Evolutionary conservation across 2,113 vertebrate genomes (phyloP).

Genomic region (Cairina moschata): DNA sequence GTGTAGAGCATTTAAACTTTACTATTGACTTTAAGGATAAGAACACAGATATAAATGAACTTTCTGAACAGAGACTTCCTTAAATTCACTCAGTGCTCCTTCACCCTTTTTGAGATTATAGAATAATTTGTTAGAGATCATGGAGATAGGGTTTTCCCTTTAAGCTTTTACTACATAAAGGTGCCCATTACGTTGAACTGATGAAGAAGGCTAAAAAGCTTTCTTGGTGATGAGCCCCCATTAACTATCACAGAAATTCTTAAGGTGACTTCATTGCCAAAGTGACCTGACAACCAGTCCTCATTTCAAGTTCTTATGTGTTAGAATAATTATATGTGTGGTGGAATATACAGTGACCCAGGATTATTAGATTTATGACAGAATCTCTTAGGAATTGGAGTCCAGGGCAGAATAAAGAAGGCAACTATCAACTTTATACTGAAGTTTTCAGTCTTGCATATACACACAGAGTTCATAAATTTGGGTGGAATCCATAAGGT

Average conservation of each 20-base stretch:
- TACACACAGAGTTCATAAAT: not conserved
- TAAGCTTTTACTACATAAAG: not conserved
- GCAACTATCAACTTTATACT: not conserved
- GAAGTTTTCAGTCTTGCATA: not conserved
- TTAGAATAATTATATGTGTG: not conserved
- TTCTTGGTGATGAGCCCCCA: not conserved
- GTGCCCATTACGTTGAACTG: not conserved
- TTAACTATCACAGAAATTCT: not conserved
- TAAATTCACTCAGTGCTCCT: not conserved
- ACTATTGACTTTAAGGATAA: not conserved
- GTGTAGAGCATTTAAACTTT: not conserved
- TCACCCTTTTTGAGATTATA: not conserved
- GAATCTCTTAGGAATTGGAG: not conserved
- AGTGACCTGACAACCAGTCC: not conserved
- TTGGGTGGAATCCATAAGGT: not conserved
- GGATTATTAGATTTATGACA: not conserved
- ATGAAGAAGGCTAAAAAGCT: not conserved
- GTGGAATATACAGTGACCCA: not conserved
- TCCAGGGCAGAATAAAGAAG: not conserved
- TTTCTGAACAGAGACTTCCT: not conserved
- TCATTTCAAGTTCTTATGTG: not conserved
- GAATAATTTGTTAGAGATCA: not conserved
- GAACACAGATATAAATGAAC: not conserved
- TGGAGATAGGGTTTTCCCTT: not conserved
- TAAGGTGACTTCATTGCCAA: not conserved